phyloP scores from a whole-genome alignment of 2,797 vertebrate genomes.

The Gambusia yucatana region DNA sequence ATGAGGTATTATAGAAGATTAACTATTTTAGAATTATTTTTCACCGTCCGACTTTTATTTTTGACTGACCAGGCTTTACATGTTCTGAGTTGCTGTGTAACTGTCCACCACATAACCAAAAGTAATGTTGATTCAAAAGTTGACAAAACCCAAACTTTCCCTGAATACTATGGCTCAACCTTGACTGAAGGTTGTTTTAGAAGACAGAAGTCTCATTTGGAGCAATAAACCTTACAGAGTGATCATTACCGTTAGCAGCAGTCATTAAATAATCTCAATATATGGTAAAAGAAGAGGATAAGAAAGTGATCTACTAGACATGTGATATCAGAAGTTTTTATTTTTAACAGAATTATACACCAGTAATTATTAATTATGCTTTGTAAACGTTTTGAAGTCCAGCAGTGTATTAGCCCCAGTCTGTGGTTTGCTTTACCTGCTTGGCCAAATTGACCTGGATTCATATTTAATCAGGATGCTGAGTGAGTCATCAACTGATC shows the following conservation, averaged over 20 bases:
- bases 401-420: background rate
- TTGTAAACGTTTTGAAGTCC: background rate
- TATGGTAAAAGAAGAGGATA: background rate
- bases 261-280: background rate
- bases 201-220: background rate
- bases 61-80: background rate
- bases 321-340: background rate
- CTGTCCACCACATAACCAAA: background rate
- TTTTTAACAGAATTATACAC: background rate
- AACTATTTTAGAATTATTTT: background rate
- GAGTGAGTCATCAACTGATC: background rate
- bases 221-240: background rate
- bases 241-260: background rate
- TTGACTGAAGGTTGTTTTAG: background rate
- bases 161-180: background rate
- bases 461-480: background rate
- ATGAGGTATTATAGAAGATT: background rate
- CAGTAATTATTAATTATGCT: background rate
- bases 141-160: background rate
- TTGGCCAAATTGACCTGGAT: background rate
- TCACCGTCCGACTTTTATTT: background rate
- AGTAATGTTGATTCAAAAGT: background rate
- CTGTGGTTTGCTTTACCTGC: background rate
- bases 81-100: background rate
- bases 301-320: background rate